phyloP scores from a whole-genome alignment of 2,797 vertebrate species.

The Gallinago nigripennis region DNA sequence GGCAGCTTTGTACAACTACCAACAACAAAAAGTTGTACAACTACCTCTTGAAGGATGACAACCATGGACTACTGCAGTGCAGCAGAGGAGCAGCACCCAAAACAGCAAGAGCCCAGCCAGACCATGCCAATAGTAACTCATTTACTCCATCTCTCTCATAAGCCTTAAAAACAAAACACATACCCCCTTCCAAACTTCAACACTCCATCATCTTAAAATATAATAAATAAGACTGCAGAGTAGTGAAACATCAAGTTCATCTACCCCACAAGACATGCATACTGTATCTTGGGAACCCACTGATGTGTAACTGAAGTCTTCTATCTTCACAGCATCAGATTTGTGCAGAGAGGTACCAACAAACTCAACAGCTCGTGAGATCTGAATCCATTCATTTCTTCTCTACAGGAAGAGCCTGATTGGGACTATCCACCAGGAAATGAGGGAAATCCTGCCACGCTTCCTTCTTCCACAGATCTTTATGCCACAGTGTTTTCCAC shows the following conservation, averaged over 20 bases:
- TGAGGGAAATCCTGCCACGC: background rate
- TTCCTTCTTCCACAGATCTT: background rate
- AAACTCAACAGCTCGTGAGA: background rate
- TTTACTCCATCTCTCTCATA: background rate
- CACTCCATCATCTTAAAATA: background rate
- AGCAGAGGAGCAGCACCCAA: background rate
- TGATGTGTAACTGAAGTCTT: background rate
- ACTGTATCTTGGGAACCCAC: background rate
- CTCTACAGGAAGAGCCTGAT: background rate
- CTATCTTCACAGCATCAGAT: background rate
- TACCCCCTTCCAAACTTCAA: background rate
- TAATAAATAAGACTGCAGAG: background rate
- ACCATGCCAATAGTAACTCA: background rate
- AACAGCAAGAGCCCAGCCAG: background rate
- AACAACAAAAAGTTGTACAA: too few species aligned
- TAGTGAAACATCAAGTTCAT: background rate
- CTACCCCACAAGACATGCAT: background rate
- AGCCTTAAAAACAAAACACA: background rate
- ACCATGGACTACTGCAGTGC: rapidly evolving
- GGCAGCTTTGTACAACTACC: background rate
- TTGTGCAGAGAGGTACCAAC: background rate
- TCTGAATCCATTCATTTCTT: background rate
- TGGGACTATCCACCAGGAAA: background rate
- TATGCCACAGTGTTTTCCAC: background rate
- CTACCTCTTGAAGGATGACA: background rate